Base-by-base conservation (phyloP, 53 echinoderm and acorn worm genomes). In the Actinopyga echinites region DNA sequence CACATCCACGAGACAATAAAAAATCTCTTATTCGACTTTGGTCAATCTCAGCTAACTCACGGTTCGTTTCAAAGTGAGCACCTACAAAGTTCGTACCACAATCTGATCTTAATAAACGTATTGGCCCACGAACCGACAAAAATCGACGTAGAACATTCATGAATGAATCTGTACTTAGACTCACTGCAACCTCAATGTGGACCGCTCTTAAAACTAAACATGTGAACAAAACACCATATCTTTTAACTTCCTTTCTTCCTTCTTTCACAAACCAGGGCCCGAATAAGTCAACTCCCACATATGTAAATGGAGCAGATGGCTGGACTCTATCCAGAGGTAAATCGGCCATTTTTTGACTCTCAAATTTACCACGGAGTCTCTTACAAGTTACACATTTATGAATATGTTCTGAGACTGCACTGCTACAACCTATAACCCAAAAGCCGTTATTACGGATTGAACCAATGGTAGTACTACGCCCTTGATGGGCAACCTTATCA, bases 181-280 rank as follows among this genome's bases (percentile, higher is more conserved):
- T 84, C 26, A 60, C 36, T 30, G 79, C 19, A 55, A 65, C 66
- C 69, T 93, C 88, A 9, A 93, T 71, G 36, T 93, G 94, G 5
- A 93, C 78, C n/a, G 94, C 94, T 55, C 89, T 86, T 33, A 86
- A 88, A 37, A 88, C 43, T 83, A 93, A 57, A 42, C 93, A 93
- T 1, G 88, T 86, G 59, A 94, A 94, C 5, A 94, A 7, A 0
- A 86, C 78, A 19, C 93, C 88, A 38, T 85, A 93, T 30, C 90
- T 69, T 43, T 93, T 93, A 49, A 91, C 0, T 24, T 88, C 82
- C 34, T 79, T 88, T 44, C 93, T 74, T 28, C 93, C 88, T 36
- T 90, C 88, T 56, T 84, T 87, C 13, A 94, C 82, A 2, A 60
- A 13, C 25, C 65, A 91, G 7, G 93, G 93, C 0, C 91, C 88